Evolutionary conservation across 2,888 invertebrate species (phyloP).

Genomic region (Suillia variegata): DNA sequence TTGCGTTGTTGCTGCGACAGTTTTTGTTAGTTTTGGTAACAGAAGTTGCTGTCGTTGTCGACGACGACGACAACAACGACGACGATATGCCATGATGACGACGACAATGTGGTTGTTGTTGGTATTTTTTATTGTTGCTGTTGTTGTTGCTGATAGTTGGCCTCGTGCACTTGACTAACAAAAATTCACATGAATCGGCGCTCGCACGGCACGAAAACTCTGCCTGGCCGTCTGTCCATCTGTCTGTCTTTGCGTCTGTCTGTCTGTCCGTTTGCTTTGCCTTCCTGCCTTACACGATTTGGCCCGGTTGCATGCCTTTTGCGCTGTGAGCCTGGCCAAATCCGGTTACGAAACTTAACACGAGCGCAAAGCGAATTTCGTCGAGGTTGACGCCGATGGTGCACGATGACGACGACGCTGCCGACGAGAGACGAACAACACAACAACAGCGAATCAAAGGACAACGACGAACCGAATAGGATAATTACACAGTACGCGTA

Average conservation of each 20-base stretch:
- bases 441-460: slow-evolving; percentile 28
- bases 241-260: too few relatives aligned
- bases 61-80: too few relatives aligned
- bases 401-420: slow-evolving; percentile 7
- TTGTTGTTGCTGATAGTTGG: slow-evolving; percentile 20
- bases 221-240: too few relatives aligned
- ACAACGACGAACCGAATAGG: slow-evolving; percentile 28
- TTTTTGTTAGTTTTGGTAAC: neutral
- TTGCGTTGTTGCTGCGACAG: neutral
- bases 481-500: too few relatives aligned
- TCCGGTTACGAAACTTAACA: slow-evolving; percentile 26
- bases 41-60: neutral
- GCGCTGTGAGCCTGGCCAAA: slow-evolving; percentile 25
- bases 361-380: neutral
- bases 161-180: slow-evolving; percentile 34
- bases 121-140: neutral
- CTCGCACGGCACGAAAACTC: neutral
- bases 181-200: slow-evolving; percentile 12
- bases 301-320: neutral
- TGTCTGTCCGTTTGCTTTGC: too few relatives aligned
- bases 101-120: neutral
- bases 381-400: too few relatives aligned
- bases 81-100: too few relatives aligned
- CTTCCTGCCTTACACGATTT: neutral
- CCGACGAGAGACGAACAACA: slow-evolving; percentile 5